These are phyloP conservation scores for Sebastes diaconus DNA, from an alignment of 2,797 vertebrate species.

Conservation along the genomic window DNA sequence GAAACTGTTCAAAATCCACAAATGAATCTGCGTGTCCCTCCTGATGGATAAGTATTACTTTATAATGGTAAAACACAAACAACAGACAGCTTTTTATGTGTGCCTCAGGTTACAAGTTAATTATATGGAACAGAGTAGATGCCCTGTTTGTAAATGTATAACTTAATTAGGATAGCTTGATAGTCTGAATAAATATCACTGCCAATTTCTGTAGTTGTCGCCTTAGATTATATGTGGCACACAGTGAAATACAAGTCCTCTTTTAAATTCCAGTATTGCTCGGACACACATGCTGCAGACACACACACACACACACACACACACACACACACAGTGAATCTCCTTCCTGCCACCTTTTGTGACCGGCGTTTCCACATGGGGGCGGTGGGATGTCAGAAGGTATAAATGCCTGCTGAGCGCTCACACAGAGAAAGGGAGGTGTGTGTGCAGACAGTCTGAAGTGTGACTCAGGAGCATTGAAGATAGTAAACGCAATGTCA, in stretches of 20 bases:
- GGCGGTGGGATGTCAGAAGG: constrained; percentile 32
- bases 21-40: not conserved
- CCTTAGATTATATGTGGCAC: not conserved
- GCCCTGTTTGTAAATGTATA: not conserved
- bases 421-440: constrained; percentile 27
- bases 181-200: not conserved
- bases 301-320: too few relatives aligned
- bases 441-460: constrained; percentile 30
- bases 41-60: not conserved
- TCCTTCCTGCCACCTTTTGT: constrained; percentile 33
- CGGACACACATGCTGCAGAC: not conserved
- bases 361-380: constrained; percentile 20
- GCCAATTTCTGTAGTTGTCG: not conserved
- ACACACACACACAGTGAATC: not conserved
- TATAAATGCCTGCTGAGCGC: constrained; percentile 42
- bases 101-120: not conserved
- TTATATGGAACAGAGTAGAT: not conserved
- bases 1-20: not conserved
- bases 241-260: not conserved
- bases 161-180: not conserved
- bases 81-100: not conserved
- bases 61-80: not conserved
- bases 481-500: constrained; percentile 21
- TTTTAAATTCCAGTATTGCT: not conserved
- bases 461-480: constrained; percentile 15